Base-by-base conservation (phyloP, 2,113 vertebrate species). In the Glaucidium brasilianum region DNA sequence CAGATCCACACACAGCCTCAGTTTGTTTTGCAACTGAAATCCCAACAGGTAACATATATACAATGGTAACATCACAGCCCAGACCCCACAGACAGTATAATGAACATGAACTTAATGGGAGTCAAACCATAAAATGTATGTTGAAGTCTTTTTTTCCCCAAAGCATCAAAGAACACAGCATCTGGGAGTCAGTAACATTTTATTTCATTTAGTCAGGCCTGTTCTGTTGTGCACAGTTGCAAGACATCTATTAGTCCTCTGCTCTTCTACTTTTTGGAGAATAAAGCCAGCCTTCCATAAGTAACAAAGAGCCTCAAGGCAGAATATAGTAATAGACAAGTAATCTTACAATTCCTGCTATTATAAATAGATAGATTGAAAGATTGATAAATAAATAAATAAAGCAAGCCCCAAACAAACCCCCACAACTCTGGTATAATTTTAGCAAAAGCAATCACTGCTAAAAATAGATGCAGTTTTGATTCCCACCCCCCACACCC, bases 381-480 rank as follows among this genome's bases (percentile, higher is more conserved):
- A 45, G 16, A 43, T 43, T 16, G 43, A 43, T 43, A 43, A 15
- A 43, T 43, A 41, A 15, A 43, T 43, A 43, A 17, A 43, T 43
- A 43, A 17, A 45, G 43, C 43, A 45, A 45, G 43, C 43, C 43
- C 26, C n/a, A 50, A 83, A 72, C 18, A 68, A 81, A 10, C 15
- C 11, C 26, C 50, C 25, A 50, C 25, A 88, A 35, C 43, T 76
- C 49, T 58, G 7, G 19, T 69, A 59, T 59, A 87, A 89, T 92
- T 94, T 92, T 74, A 96, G 92, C 19, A 90, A 78, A 69, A 75
- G 25, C 58, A 91, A 53, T 10, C 21, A 72, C 58, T 66, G 19
- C 49, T 91, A 96, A 85, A 96, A 92, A 92, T 43, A 94, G 35
- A 64, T 12, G 14, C 18, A 52, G 29, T 50, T 89, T 92, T 76